Evolutionary conservation across 2,888 invertebrate genomes (phyloP), one percentile per base, ranked within the genome.

Genomic region (Tipula helvola): DNA sequence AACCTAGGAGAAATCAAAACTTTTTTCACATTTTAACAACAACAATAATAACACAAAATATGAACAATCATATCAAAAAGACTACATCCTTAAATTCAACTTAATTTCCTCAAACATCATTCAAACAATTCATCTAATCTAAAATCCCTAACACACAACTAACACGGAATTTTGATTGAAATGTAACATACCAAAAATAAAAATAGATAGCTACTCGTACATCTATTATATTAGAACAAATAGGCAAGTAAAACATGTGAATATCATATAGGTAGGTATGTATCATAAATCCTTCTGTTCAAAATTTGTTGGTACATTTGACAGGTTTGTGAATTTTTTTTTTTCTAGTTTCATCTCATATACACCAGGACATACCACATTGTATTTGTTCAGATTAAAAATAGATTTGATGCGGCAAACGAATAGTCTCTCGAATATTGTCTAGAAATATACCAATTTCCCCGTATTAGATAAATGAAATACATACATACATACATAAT

Each of bases 31-130:
- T 52, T 3, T 5, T 3, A 39, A 39, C 1, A 52, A 4, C 16
- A 39, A 39, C 16, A 52, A 16, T 16, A 71, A 12, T 3, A 8
- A 71, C 28, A 71, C 28, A 28, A 71, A 71, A 71, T 28, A 71
- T 28, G 28, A 71, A 71, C 71, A 71, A 71, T 71, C 71, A 71
- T 71, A 71, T 71, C 71, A 71, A 71, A 71, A 71, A 71, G 71
- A 71, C 71, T 71, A 71, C 28, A 71, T 71, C 71, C 71, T 71
- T 71, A 71, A 71, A 71, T 71, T 71, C 71, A 28, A 71, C 71
- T 71, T 71, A 71, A 71, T 71, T 71, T 71, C 71, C 71, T 71
- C 71, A 71, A 71, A 71, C 71, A 71, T 71, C 71, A 71, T 71
- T 71, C 71, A 71, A 71, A 71, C 18, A 71, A 71, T 71, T 71